Conservation (phyloP, 1,140 invertebrate species). For the Rhyacophila brunnea region DNA sequence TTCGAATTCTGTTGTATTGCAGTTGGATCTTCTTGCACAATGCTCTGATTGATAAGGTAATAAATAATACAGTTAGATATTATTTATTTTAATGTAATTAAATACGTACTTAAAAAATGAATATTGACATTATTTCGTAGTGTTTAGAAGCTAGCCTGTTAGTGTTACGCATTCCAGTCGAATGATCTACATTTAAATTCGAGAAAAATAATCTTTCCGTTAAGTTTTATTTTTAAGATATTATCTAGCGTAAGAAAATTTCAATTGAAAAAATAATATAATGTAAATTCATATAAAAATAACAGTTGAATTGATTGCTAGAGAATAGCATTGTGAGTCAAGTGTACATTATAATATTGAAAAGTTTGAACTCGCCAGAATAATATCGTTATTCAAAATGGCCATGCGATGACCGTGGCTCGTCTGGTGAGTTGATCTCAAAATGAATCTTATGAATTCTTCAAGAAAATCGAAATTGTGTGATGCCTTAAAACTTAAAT, state of each 20-base stretch:
- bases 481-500: constrained; percentile 24
- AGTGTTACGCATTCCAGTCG: constrained; percentile 22
- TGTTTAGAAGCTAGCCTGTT: constrained; percentile 34
- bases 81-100: constrained; percentile 37
- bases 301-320: constrained; percentile 3
- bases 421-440: constrained; percentile 32
- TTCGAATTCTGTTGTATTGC: no score
- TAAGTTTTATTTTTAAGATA: constrained; percentile 5
- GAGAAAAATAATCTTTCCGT: constrained; percentile 15
- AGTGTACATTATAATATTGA: constrained; percentile 4
- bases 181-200: constrained; percentile 13
- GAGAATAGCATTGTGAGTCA: constrained; percentile 1
- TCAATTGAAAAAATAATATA: background rate
- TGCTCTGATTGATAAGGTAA: constrained; percentile 15
- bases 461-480: constrained; percentile 33
- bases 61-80: constrained; percentile 32
- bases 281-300: background rate
- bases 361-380: no score
- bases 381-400: background rate
- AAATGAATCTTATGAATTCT: constrained; percentile 33
- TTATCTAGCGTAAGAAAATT: constrained; percentile 13
- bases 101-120: constrained; percentile 31
- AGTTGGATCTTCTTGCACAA: no score
- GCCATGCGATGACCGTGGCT: constrained; percentile 2
- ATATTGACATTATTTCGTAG: constrained; percentile 29